These are phyloP conservation scores for Drosophila navojoa DNA, from an alignment of 1,140 invertebrate species.

Conservation along the genomic window DNA sequence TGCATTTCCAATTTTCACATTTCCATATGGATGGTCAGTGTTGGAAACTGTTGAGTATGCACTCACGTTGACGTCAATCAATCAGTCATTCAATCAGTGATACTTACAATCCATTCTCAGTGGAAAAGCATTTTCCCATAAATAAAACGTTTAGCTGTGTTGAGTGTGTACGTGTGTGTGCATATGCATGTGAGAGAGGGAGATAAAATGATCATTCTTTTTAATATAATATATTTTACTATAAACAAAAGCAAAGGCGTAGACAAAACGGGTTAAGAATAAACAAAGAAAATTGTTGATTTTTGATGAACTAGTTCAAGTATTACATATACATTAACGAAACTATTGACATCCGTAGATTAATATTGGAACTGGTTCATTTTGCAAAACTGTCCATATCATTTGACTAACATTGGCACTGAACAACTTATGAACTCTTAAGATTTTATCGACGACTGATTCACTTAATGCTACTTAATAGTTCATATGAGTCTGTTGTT, in stretches of 20 bases:
- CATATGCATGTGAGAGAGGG: constrained; percentile 6
- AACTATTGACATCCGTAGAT: no score
- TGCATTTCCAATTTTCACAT: not conserved
- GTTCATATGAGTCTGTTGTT: not conserved
- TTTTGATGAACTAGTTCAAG: no score
- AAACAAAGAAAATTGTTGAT: no score
- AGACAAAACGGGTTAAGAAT: no score
- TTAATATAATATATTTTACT: constrained; percentile 14
- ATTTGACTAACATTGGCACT: no score
- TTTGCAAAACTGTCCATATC: no score
- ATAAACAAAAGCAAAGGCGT: constrained; percentile 24
- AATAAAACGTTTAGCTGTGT: no score
- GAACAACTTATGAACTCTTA: no score
- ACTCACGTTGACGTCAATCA: not conserved
- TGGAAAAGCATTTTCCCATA: not conserved
- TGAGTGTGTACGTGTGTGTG: no score
- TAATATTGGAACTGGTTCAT: no score
- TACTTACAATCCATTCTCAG: not conserved
- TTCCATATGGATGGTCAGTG: not conserved
- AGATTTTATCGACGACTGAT: no score
- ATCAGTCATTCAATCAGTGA: not conserved
- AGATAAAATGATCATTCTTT: constrained; percentile 9
- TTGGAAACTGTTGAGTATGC: not conserved
- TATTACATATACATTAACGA: no score
- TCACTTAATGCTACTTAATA: not conserved